Conservation (phyloP, 2,113 vertebrate species). For the Sceloporus undulatus region DNA sequence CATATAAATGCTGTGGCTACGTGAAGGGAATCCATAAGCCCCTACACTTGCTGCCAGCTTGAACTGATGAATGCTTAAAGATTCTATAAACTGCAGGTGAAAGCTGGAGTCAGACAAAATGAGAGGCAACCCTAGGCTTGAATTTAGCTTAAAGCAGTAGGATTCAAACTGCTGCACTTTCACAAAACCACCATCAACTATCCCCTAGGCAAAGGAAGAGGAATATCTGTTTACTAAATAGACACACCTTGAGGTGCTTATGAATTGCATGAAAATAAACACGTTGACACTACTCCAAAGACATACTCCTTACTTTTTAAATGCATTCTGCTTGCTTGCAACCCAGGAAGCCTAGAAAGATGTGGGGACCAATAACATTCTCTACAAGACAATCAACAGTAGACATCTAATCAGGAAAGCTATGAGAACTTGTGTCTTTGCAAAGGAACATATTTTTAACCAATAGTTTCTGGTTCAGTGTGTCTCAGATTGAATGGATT, state of each 20-base stretch:
- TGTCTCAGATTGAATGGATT: not conserved
- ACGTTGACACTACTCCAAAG: slow-evolving; percentile 35
- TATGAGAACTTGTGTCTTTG: not conserved
- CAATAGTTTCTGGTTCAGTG: not conserved
- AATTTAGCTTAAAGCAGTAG: slow-evolving; percentile 54
- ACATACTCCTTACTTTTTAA: slow-evolving; percentile 40
- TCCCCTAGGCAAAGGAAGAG: slow-evolving; percentile 45
- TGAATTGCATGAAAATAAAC: slow-evolving; percentile 43
- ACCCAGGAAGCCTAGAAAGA: slow-evolving; percentile 23
- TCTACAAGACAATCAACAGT: not conserved
- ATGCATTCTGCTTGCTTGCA: slow-evolving; percentile 30
- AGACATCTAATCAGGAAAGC: no score
- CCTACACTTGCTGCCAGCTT: slow-evolving; percentile 67
- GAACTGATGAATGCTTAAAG: slow-evolving; percentile 74
- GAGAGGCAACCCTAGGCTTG: slow-evolving; percentile 33
- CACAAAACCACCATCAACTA: slow-evolving; percentile 60
- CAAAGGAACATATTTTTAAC: not conserved
- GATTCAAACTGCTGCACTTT: slow-evolving; percentile 56
- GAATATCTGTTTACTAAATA: slow-evolving; percentile 45
- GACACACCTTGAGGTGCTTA: slow-evolving; percentile 49
- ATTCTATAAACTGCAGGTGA: slow-evolving; percentile 73
- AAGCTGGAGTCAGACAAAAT: slow-evolving; percentile 58
- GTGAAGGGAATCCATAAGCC: slow-evolving; percentile 74
- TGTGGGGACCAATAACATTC: not conserved
- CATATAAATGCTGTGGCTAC: slow-evolving; percentile 59